Conservation (phyloP, 1,140 invertebrate species). For the Dendrolimus punctatus region DNA sequence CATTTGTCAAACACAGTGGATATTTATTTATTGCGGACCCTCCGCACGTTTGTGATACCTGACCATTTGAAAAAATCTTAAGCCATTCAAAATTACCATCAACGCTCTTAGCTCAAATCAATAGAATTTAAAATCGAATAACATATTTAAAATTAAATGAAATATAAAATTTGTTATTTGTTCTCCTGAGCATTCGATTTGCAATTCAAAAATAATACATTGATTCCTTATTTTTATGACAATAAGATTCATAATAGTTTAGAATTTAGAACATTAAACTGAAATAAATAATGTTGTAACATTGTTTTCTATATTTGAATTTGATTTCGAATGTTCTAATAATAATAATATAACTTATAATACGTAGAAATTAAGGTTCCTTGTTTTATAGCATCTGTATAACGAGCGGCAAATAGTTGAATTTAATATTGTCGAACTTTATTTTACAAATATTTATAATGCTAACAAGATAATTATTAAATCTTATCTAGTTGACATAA, state of each 20-base stretch:
- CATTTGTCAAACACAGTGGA: constrained; percentile 61
- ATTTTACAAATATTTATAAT: too few species aligned
- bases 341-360: not conserved
- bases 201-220: not conserved
- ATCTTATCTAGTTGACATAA: not conserved
- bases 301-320: not conserved
- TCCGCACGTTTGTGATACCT: constrained; percentile 51
- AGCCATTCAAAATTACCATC: constrained; percentile 1
- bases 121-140: constrained; percentile 17
- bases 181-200: too few species aligned
- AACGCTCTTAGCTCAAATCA: constrained; percentile 1
- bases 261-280: too few species aligned
- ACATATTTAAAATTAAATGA: not conserved
- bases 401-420: not conserved
- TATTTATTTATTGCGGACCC: constrained; percentile 64
- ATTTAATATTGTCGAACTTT: not conserved
- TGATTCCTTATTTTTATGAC: constrained; percentile 6
- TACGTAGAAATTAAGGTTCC: not conserved
- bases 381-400: too few species aligned
- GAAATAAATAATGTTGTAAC: not conserved
- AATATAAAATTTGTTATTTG: constrained; percentile 1
- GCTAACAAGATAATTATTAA: not conserved
- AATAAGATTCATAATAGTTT: not conserved
- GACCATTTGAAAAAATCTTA: constrained; percentile 14
- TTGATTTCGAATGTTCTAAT: not conserved